A percentile compares a stretch with the other conserved stretches of the same genome.
Evolutionary conservation across 2,797 vertebrate species (phyloP).

Genomic region (Schizopygopsis pylzovi): DNA sequence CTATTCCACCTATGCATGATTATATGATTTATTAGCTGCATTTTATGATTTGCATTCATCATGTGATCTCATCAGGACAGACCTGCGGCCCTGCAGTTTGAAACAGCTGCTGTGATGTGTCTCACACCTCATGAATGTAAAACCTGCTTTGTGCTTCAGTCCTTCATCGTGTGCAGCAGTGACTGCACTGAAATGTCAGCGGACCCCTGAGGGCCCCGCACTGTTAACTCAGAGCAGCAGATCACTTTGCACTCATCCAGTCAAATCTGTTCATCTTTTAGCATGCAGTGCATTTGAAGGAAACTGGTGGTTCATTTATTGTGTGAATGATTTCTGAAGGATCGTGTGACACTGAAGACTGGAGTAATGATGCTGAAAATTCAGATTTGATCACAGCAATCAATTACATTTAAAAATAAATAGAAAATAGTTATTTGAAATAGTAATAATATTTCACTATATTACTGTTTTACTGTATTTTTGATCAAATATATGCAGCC

Average conservation of each 20-base stretch:
- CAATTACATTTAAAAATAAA: too few species aligned
- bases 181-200: constrained; percentile 52
- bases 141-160: background rate
- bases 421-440: too few species aligned
- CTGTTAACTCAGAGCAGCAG: background rate
- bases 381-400: too few species aligned
- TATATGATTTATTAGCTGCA: too few species aligned
- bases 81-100: background rate
- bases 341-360: too few species aligned
- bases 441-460: too few species aligned
- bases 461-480: too few species aligned
- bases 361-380: too few species aligned
- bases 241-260: background rate
- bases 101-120: background rate
- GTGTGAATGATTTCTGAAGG: too few species aligned
- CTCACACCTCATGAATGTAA: constrained; percentile 25
- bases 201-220: constrained; percentile 21
- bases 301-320: background rate
- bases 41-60: background rate
- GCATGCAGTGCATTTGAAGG: background rate
- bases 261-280: background rate
- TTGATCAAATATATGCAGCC: too few species aligned
- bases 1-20: background rate
- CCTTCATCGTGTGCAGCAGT: background rate
- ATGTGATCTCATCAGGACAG: background rate